Conservation (phyloP, 2,888 invertebrate species). For the Tinea pellionella region DNA sequence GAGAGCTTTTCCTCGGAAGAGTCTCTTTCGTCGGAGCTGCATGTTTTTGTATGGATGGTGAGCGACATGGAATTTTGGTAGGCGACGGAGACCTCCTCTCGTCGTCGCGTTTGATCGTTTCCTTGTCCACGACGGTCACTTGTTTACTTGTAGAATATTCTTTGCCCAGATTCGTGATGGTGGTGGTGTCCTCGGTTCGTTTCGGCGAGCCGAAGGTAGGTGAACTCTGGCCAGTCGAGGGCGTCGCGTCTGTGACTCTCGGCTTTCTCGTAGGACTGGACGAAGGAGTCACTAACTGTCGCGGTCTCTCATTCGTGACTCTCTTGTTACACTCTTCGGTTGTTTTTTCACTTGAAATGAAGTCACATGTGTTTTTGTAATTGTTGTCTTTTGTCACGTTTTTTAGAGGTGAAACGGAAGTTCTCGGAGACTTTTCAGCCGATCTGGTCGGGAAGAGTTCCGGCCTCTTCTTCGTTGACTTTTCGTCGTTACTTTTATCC, state of each 20-base stretch:
- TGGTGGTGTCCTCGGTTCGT: conserved; percentile 25
- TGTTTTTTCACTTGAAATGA: conserved; percentile 38
- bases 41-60: conserved; percentile 49
- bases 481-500: conserved; percentile 6
- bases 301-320: conserved; percentile 33
- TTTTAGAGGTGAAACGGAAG: conserved; percentile 13
- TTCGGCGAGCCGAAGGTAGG: conserved; percentile 57
- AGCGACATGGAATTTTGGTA: conserved; percentile 51
- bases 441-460: conserved; percentile 17
- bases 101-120: conserved; percentile 29
- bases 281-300: conserved; percentile 58
- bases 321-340: conserved; percentile 39
- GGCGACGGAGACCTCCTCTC: conserved; percentile 38
- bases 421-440: conserved; percentile 20
- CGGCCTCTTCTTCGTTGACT: not conserved
- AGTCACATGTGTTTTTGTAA: conserved; percentile 37
- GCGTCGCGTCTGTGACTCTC: conserved; percentile 32
- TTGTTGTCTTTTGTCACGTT: conserved; percentile 31
- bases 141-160: conserved; percentile 18
- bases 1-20: conserved; percentile 55
- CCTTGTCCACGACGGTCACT: conserved; percentile 2
- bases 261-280: conserved; percentile 60
- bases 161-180: conserved; percentile 50
- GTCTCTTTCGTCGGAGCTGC: conserved; percentile 35
- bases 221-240: conserved; percentile 59